Evolutionary conservation across 2,113 vertebrate genomes (phyloP), one percentile per base, ranked within the genome.

Genomic region (Cyanoderma ruficeps): DNA sequence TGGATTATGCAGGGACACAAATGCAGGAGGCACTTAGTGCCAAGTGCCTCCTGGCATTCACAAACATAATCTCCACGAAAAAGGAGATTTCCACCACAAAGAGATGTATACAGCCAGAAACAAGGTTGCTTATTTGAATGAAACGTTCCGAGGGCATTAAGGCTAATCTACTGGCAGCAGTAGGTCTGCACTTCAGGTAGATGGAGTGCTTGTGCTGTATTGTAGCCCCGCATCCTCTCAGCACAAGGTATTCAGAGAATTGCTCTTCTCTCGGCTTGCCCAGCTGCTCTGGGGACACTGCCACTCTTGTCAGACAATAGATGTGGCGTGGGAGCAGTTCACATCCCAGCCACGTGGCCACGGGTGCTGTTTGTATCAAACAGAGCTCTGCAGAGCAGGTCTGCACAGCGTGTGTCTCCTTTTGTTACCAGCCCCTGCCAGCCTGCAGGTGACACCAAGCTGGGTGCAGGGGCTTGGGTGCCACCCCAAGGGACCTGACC

Each of bases 171-270:
- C 11, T 52, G 75, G 87, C 87, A 91, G 93, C 61, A 57, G 81
- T n/a, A 31, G 93, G 89, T 67, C 70, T 85, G 14, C 87, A 64
- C 92, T 90, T 90, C 79, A 95, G 96, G 60, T 91, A 81, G 72
- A 74, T 72, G 96, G 90, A 96, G 90, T 93, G 55, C 86, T 93
- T 52, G 88, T 74, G 68, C 88, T 90, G 71, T 10, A 49, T 39
- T 78, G 79, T 33, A 33, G 55, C 68, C 47, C 83, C 7, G 46
- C 74, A 79, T 39, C 78, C 84, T 72, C 90, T 91, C 85, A 61
- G 82, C 61, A 56, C 53, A 31, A 76, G 53, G 75, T 9, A 53
- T 80, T 60, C 82, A 79, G 85, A 42, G 37, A 94, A 91, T 24
- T 53, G 82, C 75, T 96, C 53, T 75, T 75, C 61, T 69, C 61